These are phyloP conservation scores for Alaudala cheleensis DNA, from an alignment of 2,113 vertebrate genomes.

Conservation along the genomic window DNA sequence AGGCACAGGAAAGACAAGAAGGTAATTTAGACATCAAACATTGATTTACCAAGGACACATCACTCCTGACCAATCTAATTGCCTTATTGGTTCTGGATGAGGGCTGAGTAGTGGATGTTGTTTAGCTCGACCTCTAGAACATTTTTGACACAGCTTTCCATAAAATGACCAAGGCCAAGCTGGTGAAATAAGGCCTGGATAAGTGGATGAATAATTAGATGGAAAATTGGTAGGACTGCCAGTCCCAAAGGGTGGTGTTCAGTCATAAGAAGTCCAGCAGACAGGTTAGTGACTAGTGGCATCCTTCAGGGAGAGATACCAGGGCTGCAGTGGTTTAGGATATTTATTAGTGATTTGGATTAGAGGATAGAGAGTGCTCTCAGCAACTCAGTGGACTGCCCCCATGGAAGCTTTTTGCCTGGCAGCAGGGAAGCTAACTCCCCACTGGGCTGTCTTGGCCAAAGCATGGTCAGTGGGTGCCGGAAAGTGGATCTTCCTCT, in stretches of 20 bases:
- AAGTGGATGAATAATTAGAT: background rate
- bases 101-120: background rate
- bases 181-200: background rate
- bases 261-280: background rate
- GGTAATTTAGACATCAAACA: background rate
- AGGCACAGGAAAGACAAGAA: background rate
- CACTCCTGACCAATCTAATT: background rate
- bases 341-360: background rate
- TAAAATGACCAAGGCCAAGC: background rate
- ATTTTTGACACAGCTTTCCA: background rate
- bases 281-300: background rate
- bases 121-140: background rate
- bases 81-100: background rate
- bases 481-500: background rate
- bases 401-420: background rate
- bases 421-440: background rate
- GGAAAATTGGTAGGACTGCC: background rate
- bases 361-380: fast-evolving
- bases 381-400: background rate
- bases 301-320: background rate
- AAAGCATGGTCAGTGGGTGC: fast-evolving
- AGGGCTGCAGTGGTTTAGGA: background rate
- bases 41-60: background rate
- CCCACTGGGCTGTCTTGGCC: background rate
- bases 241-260: background rate